Evolutionary conservation across 2,797 vertebrate genomes (phyloP).

Genomic region (Catharus ustulatus): DNA sequence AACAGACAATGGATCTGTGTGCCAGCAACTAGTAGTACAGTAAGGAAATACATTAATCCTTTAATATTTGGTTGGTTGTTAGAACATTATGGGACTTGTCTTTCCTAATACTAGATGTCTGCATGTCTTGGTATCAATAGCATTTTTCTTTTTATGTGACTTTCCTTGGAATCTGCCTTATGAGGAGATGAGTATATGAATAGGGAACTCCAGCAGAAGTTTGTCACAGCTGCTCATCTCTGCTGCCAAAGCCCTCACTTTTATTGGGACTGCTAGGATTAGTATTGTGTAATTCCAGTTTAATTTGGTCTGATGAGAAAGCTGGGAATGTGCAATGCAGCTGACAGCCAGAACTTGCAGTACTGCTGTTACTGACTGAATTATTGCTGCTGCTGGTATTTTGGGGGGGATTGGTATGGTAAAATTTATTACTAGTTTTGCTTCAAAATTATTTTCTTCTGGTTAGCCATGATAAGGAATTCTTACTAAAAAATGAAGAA

Average conservation of each 20-base stretch:
- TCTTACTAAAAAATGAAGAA: neutral
- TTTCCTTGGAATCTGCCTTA: neutral
- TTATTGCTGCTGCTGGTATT: neutral
- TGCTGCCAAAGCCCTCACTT: neutral
- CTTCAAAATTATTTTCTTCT: neutral
- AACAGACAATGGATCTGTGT: constrained; percentile 91
- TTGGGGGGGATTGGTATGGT: neutral
- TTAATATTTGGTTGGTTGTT: neutral
- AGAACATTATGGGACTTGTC: neutral
- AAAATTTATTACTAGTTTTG: neutral
- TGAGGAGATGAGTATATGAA: neutral
- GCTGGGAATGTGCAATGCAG: neutral
- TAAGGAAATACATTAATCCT: constrained; percentile 79
- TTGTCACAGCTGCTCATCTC: neutral
- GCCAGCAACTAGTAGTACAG: constrained; percentile 93
- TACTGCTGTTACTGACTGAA: neutral
- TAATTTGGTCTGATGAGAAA: neutral
- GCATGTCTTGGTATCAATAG: neutral
- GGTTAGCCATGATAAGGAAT: neutral
- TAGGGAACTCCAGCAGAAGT: neutral
- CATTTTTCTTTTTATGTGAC: neutral
- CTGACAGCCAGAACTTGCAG: neutral
- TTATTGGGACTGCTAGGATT: neutral
- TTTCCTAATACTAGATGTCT: neutral
- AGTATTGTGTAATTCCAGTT: neutral